These are phyloP conservation scores for Omphaloscelis lunosa DNA, from an alignment of 2,888 invertebrate genomes.

Conservation along the genomic window DNA sequence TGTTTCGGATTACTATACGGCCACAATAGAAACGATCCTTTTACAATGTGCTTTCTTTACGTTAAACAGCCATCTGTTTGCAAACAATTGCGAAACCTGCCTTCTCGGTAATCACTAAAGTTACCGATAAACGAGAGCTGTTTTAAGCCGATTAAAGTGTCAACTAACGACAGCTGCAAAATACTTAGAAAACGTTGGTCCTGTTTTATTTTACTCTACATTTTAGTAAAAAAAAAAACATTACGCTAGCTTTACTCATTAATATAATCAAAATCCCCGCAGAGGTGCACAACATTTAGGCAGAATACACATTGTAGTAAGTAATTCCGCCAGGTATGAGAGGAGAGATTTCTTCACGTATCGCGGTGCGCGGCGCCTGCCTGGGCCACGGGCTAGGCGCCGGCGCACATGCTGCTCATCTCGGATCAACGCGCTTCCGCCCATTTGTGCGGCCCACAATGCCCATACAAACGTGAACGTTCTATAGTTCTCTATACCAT, in stretches of 20 bases:
- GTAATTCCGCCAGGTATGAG: constrained; percentile 63
- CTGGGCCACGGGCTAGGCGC: constrained; percentile 83
- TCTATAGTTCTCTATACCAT: constrained; percentile 55
- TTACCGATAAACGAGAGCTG: constrained; percentile 9
- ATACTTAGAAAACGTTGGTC: background rate
- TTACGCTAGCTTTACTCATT: background rate
- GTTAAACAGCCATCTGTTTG: constrained; percentile 68
- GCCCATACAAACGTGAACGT: constrained; percentile 75
- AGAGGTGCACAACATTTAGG: constrained; percentile 64
- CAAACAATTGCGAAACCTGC: constrained; percentile 68
- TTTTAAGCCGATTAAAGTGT: constrained; percentile 47
- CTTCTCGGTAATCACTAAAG: constrained; percentile 52
- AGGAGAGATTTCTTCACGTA: constrained; percentile 88
- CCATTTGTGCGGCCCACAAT: constrained; percentile 87
- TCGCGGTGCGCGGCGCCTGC: constrained; percentile 80
- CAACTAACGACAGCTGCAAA: constrained; percentile 5
- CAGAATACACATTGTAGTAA: constrained; percentile 37
- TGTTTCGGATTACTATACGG: constrained; percentile 76
- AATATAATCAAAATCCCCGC: constrained; percentile 41
- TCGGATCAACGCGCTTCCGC: constrained; percentile 79
- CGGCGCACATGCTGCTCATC: constrained; percentile 76
- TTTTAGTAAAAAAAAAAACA: background rate
- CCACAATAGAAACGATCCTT: constrained; percentile 66
- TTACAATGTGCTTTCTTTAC: constrained; percentile 55
- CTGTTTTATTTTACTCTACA: background rate